phyloP scores from a whole-genome alignment of 2,888 invertebrate species.

The Drosophila subsilvestris region DNA sequence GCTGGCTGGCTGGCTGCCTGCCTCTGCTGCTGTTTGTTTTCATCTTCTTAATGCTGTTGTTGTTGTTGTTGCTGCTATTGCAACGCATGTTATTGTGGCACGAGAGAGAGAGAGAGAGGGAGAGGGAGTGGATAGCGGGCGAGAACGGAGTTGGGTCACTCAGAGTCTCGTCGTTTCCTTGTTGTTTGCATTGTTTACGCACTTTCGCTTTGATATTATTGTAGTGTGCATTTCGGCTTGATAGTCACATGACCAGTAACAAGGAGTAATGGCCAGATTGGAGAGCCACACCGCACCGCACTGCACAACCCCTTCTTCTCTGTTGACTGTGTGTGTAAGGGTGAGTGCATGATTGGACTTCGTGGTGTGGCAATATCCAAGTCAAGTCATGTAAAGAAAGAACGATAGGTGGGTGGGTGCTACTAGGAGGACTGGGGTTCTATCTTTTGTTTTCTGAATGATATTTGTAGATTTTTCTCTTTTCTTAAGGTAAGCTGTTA shows the following conservation, averaged over 20 bases:
- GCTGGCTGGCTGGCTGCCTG: background rate
- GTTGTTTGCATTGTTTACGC: conserved; percentile 80
- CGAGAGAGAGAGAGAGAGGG: conserved; percentile 18
- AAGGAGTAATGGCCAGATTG: conserved; percentile 31
- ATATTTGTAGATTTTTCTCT: too few species aligned
- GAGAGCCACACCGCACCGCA: conserved; percentile 3
- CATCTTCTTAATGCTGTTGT: conserved; percentile 24
- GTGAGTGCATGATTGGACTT: conserved; percentile 2
- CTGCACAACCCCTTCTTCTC: background rate
- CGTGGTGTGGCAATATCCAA: background rate
- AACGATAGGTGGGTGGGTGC: too few species aligned
- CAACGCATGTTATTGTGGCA: conserved; percentile 33
- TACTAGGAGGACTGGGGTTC: background rate
- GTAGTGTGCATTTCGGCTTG: conserved; percentile 61
- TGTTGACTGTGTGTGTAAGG: background rate
- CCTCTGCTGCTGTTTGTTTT: conserved; percentile 20
- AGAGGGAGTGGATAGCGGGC: conserved; percentile 4
- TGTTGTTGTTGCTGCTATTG: conserved; percentile 43
- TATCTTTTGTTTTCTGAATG: too few species aligned
- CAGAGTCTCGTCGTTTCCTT: conserved; percentile 47
- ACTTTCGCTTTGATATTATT: conserved; percentile 82
- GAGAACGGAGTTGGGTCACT: background rate
- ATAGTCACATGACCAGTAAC: conserved; percentile 43
- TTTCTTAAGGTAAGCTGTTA: too few species aligned
- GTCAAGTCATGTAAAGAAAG: background rate